phyloP scores from a whole-genome alignment of 2,113 vertebrate genomes.

The Zosterops hypoxanthus region DNA sequence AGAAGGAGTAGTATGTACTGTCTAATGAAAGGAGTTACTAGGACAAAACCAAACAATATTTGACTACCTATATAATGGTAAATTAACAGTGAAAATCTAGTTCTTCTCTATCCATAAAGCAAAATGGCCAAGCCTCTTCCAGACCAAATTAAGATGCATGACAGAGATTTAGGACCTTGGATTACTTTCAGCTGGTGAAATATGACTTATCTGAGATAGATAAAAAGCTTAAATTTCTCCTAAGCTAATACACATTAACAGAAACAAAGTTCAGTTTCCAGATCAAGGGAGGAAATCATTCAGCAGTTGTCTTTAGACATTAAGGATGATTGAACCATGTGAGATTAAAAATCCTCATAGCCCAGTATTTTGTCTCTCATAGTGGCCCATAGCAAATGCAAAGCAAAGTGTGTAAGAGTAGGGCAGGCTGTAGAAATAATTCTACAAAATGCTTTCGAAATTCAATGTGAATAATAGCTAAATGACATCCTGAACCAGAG shows the following conservation, averaged over 20 bases:
- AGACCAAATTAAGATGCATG: constrained; percentile 9
- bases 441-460: background rate
- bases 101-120: background rate
- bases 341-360: background rate
- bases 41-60: background rate
- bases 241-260: background rate
- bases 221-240: constrained; percentile 18
- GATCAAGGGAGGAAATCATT: constrained; percentile 22
- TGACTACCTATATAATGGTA: background rate
- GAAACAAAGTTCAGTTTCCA: background rate
- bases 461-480: background rate
- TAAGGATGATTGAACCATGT: background rate
- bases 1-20: background rate
- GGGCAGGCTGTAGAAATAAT: background rate
- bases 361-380: background rate
- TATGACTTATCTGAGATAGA: constrained; percentile 1
- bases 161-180: constrained; percentile 3
- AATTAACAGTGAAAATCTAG: background rate
- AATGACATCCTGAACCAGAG: constrained; percentile 31
- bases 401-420: background rate
- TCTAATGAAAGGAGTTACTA: background rate
- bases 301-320: background rate
- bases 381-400: background rate
- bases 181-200: constrained; percentile 16
- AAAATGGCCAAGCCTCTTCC: background rate